Percentiles rank a stretch among this genome's conserved stretches.
These are phyloP conservation scores for Colletes latitarsis DNA, from an alignment of 1,140 invertebrate species.

Conservation along the genomic window DNA sequence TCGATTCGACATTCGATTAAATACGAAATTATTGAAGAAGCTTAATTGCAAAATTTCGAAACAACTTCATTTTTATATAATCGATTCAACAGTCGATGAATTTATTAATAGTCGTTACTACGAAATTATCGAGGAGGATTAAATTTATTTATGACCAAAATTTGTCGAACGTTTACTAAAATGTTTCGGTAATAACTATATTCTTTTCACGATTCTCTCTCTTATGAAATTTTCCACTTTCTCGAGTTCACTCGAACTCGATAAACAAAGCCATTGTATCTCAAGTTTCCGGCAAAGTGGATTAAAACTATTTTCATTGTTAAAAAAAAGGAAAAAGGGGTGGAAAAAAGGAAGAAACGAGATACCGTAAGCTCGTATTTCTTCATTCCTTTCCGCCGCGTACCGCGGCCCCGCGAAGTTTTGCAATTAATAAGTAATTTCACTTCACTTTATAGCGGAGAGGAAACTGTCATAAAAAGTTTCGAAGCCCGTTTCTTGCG, in stretches of 20 bases:
- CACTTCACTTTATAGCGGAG: conserved; percentile 30
- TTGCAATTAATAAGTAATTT: conserved; percentile 51
- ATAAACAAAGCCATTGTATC: conserved; percentile 1
- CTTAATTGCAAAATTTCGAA: too few relatives aligned
- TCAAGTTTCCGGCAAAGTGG: neutral
- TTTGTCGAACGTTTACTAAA: too few relatives aligned
- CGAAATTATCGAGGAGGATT: too few relatives aligned
- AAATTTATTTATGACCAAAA: too few relatives aligned
- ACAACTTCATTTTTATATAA: too few relatives aligned
- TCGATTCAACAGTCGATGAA: too few relatives aligned
- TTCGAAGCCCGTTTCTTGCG: conserved; percentile 32
- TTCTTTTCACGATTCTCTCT: neutral
- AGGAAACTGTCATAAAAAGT: conserved; percentile 41
- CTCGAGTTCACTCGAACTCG: neutral
- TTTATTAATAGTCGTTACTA: too few relatives aligned
- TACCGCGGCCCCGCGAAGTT: conserved; percentile 22
- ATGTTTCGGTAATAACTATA: neutral
- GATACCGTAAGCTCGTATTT: conserved; percentile 25
- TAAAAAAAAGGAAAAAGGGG: neutral
- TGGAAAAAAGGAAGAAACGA: neutral
- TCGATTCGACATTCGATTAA: too few relatives aligned
- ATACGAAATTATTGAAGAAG: too few relatives aligned
- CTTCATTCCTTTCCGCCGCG: neutral
- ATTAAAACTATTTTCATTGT: conserved; percentile 37
- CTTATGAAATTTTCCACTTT: neutral